Base-by-base conservation (phyloP, 2,113 vertebrate species). In the Plecturocebus donacophilus region DNA sequence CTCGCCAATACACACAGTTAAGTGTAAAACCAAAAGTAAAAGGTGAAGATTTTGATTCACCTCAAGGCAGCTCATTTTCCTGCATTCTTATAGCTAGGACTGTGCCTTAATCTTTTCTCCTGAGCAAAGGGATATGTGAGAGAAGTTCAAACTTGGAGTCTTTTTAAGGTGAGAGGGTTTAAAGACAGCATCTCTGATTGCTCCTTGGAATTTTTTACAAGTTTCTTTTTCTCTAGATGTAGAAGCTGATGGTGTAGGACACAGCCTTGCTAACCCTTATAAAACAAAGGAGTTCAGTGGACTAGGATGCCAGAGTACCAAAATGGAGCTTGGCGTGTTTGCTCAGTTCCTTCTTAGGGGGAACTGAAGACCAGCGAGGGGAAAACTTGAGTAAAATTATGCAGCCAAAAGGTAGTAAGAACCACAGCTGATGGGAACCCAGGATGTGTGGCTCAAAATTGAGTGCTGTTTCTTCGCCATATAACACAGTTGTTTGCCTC, bases 1-100 rank as follows among this genome's bases (percentile, higher is more conserved):
- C 2, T 56, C 2, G 42, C 45, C 21, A 8, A 1, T 12, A 25
- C 1, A 56, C 1, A 71, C n/a, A 9, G 20, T 1, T 30, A 73
- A 66, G 4, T 7, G 10, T 30, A 77, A 66, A 87, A 42, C 2
- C 42, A 38, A 68, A 84, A 47, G 27, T 8, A 17, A 30, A 87
- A 70, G 19, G 16, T 40, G 0, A 21, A n/a, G 20, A 47, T 58
- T 86, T 81, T 82, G 45, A 35, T 61, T 58, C 7, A 35, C 3
- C 5, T 86, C 8, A 88, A 42, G 8, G 14, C 11, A 38, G n/a
- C 13, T 21, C 25, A 45, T 70, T 56, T 54, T 27, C 32, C 76
- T 47, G 8, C 7, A 71, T 13, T 2, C 13, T 38, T 66, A 23
- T 8, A 58, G 47, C 13, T 14, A 54, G 10, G 20, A 54, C 42